Percentiles rank a stretch among this genome's conserved stretches.
These are phyloP conservation scores for Philopotamus ludificatus DNA, from an alignment of 1,140 invertebrate genomes.

Conservation along the genomic window DNA sequence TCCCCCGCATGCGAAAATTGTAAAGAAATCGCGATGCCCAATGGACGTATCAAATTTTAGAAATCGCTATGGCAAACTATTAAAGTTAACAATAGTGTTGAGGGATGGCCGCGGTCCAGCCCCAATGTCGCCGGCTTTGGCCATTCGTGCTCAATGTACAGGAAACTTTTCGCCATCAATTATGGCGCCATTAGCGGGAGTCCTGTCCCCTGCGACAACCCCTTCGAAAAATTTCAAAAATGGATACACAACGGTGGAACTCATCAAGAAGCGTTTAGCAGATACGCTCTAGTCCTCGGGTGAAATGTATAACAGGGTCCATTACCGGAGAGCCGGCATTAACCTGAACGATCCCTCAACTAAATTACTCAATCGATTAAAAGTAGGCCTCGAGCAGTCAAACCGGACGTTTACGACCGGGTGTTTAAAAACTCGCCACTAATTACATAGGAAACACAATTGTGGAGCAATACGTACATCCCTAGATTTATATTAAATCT, in stretches of 20 bases:
- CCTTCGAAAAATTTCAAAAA: neutral
- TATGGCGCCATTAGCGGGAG: constrained; percentile 20
- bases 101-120: neutral
- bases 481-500: no score
- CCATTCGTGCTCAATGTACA: constrained; percentile 23
- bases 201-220: neutral
- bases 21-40: no score
- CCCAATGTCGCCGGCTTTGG: constrained; percentile 1
- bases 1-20: no score
- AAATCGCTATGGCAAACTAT: neutral
- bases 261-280: constrained; percentile 7
- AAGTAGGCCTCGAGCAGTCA: constrained; percentile 6
- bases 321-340: neutral
- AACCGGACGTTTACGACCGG: neutral
- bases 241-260: no score
- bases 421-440: no score
- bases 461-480: no score
- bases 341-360: constrained; percentile 10
- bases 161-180: constrained; percentile 32
- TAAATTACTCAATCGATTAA: constrained; percentile 30
- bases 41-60: no score
- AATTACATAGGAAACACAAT: no score
- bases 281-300: constrained; percentile 8
- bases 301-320: neutral
- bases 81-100: neutral